Conservation (phyloP, 53 echinoderm and acorn worm genomes). For the Glandiceps talaboti region DNA sequence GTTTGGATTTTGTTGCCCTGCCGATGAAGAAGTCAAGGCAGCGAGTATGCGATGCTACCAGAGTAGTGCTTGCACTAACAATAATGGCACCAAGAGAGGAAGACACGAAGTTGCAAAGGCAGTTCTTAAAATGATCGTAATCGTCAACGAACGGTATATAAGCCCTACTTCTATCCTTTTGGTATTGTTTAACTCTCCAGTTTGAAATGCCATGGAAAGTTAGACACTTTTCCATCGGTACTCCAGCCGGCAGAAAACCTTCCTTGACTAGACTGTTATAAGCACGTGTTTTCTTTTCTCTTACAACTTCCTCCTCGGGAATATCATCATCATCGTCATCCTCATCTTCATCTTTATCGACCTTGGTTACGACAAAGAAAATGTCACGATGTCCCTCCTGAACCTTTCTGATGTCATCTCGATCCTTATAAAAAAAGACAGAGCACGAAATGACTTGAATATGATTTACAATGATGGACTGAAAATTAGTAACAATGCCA, state of each 20-base stretch:
- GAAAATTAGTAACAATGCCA: no score
- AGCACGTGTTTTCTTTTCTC: not conserved
- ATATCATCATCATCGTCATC: not conserved
- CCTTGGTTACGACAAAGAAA: not conserved
- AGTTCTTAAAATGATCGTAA: not conserved
- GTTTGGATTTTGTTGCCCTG: not conserved
- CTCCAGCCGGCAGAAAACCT: not conserved
- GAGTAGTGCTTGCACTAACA: not conserved
- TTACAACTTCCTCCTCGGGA: not conserved
- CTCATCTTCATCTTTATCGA: not conserved
- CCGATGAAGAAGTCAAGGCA: not conserved
- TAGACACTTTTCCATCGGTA: not conserved
- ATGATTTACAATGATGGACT: no score
- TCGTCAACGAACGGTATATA: not conserved
- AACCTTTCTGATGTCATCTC: not conserved
- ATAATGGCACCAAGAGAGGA: not conserved
- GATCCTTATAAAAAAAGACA: not conserved
- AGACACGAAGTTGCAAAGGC: not conserved
- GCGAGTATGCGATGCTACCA: not conserved
- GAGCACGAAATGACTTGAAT: no score
- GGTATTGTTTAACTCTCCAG: not conserved
- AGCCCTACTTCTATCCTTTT: not conserved
- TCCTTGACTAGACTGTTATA: not conserved
- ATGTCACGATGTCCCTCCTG: not conserved
- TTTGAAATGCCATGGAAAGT: not conserved